A percentile compares a stretch with the other conserved stretches of the same genome.
These are phyloP conservation scores for Emydura subglobosa DNA, from an alignment of 2,113 vertebrate genomes.

Conservation along the genomic window DNA sequence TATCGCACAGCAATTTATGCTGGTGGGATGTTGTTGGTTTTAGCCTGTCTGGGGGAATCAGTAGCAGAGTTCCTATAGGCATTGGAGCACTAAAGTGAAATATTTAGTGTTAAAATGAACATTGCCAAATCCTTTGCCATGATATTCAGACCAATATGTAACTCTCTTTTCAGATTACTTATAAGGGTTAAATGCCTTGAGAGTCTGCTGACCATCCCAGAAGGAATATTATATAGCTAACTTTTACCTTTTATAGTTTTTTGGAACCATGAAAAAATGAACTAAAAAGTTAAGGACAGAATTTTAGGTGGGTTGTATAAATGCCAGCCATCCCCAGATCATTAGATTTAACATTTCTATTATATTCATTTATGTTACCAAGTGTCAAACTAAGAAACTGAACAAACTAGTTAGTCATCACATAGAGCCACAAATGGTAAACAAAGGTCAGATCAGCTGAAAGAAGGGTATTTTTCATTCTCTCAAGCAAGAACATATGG, in stretches of 20 bases:
- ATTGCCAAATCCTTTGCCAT: background rate
- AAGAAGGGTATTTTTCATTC: background rate
- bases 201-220: background rate
- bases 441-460: background rate
- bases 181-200: background rate
- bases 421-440: background rate
- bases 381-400: background rate
- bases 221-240: background rate
- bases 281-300: background rate
- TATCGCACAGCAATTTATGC: background rate
- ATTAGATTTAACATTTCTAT: background rate
- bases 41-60: fast-evolving
- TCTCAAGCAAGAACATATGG: background rate
- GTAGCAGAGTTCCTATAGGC: background rate
- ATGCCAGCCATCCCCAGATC: background rate
- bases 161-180: background rate
- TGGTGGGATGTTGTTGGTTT: background rate
- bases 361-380: background rate
- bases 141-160: background rate
- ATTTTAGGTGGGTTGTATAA: background rate
- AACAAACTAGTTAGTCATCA: constrained; percentile 8
- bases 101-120: background rate
- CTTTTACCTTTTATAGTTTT: background rate
- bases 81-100: background rate
- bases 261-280: background rate